Base-by-base conservation (phyloP, 2,797 vertebrate genomes). In the Cossypha caffra region DNA sequence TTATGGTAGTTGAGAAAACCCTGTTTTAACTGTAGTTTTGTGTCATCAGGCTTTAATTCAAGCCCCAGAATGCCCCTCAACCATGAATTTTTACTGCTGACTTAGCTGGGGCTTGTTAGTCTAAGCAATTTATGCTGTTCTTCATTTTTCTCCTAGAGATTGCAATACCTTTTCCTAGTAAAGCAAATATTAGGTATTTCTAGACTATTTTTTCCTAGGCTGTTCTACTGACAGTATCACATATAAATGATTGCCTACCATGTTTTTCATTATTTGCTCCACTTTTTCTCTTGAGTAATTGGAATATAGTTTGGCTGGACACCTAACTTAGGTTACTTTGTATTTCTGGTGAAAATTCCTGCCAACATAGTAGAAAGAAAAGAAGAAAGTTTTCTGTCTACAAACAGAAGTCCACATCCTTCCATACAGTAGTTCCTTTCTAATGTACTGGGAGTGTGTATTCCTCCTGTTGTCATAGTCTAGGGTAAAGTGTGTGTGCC, bases 401-500 rank as follows among this genome's bases (percentile, higher is more conserved):
- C 21, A 37, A 52, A 11, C 23, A 12, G 48, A 62, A 63, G 18
- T n/a, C 24, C 42, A 2, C 2, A 7, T 1, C 0, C 9, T 51
- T 71, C 43, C 7, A 28, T 7, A 20, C 0, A 13, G 24, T 23
- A 38, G 10, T 40, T 89, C 37, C 33, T 50, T 51, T 58, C 26
- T 68, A 18, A 33, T 1, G 19, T 18, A 16, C 15, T 24, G 13
- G 25, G 31, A 63, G 11, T 4, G 10, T 1, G 0, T 16, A 16
- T 28, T 64, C 11, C 28, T 59, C 9, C 25, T 20, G 6, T 26
- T 50, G 5, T 26, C 5, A 14, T 2, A 23, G 18, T 3, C 45
- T 10, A 15, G 14, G 20, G 17, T 16, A 23, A 64, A 38, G 5
- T 3, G 2, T 10, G 0, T 24, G 1, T 42, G 18, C 31, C 43